phyloP scores from a whole-genome alignment of 2,113 vertebrate species.

The Pedetes capensis region DNA sequence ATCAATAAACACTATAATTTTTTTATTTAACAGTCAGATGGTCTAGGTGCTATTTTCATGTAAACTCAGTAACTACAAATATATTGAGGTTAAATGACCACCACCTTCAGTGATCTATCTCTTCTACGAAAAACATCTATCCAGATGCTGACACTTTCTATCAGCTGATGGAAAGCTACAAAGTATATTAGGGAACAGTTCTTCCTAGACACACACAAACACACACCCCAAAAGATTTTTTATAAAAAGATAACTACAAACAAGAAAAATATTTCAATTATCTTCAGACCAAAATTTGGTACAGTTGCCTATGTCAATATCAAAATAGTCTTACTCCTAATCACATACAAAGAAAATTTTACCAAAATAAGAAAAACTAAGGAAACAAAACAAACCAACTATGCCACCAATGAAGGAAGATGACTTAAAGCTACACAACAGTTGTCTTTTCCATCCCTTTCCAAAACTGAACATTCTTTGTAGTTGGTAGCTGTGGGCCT shows the following conservation, averaged over 20 bases:
- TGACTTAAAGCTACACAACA: background rate
- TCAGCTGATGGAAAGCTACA: background rate
- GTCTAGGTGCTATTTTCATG: background rate
- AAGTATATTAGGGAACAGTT: background rate
- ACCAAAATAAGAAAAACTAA: conserved; percentile 12
- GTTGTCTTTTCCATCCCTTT: background rate
- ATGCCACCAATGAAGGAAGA: background rate
- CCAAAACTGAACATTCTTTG: background rate
- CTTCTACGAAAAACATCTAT: conserved; percentile 20
- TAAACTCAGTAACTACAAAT: conserved; percentile 7
- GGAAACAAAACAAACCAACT: conserved; percentile 27
- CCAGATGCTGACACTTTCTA: background rate
- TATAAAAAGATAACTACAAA: no score
- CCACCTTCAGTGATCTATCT: background rate
- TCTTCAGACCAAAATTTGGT: background rate
- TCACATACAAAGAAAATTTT: conserved; percentile 4
- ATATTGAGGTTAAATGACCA: background rate
- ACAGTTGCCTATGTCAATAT: background rate
- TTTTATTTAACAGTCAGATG: background rate
- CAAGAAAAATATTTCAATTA: conserved; percentile 1
- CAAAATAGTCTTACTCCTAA: background rate
- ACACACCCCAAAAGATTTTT: no score
- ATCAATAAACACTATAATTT: background rate
- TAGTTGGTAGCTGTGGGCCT: background rate
- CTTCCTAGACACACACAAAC: background rate